Evolutionary conservation across 2,888 invertebrate species (phyloP).

Genomic region (Ellobium chinense): DNA sequence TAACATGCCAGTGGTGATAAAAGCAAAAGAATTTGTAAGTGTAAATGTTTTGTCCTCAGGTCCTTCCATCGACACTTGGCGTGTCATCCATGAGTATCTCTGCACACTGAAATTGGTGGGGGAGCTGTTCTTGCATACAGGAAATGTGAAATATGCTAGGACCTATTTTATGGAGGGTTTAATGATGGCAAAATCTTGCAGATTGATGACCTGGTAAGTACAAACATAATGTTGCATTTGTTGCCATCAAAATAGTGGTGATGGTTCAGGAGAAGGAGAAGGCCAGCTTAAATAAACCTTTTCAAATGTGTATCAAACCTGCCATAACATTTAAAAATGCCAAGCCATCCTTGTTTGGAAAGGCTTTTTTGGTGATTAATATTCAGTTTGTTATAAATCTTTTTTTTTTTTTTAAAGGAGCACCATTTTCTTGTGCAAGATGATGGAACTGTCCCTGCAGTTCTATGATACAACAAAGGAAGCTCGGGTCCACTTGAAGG

Average conservation of each 20-base stretch:
- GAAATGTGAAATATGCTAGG: conserved; percentile 21
- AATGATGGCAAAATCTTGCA: conserved; percentile 11
- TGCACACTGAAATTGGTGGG: neutral
- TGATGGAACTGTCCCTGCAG: neutral
- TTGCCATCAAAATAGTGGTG: too few species aligned
- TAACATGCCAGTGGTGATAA: neutral
- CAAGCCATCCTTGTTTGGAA: too few species aligned
- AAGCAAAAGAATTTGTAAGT: neutral
- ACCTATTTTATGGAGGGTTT: conserved; percentile 32
- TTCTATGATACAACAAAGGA: conserved; percentile 8
- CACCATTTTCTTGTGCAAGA: conserved; percentile 1
- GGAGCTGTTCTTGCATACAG: conserved; percentile 15
- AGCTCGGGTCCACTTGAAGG: conserved; percentile 10
- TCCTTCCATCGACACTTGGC: conserved; percentile 14
- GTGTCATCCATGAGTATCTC: conserved; percentile 23
- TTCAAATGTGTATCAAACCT: too few species aligned
- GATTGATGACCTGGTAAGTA: conserved; percentile 27
- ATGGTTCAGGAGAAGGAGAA: too few species aligned
- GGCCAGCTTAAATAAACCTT: too few species aligned
- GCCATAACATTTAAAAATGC: too few species aligned
- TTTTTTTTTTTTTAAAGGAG: conserved; percentile 11
- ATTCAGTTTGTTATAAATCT: too few species aligned
- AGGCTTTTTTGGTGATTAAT: too few species aligned
- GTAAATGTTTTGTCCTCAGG: conserved; percentile 8
- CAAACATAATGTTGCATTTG: neutral